Conservation (phyloP, 2,113 vertebrate species). For the Budorcas taxicolor region DNA sequence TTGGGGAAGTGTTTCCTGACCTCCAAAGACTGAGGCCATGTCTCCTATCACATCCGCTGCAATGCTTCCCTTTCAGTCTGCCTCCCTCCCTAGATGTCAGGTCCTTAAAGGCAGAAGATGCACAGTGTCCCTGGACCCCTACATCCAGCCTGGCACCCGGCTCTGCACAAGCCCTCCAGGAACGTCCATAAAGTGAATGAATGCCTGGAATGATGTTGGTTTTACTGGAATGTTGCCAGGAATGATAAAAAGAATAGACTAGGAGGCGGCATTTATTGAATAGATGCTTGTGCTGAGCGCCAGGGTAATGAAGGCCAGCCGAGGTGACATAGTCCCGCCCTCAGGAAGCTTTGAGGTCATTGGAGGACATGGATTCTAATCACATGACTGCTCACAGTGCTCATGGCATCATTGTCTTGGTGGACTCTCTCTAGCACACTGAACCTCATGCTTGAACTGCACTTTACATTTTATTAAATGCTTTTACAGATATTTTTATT, state of each 20-base stretch:
- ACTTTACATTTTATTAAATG: not conserved
- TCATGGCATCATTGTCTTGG: accelerated
- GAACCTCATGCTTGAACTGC: not conserved
- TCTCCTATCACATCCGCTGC: not conserved
- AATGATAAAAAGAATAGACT: not conserved
- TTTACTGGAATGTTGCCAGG: not conserved
- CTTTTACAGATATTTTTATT: not conserved
- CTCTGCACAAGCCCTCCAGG: not conserved
- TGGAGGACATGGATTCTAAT: not conserved
- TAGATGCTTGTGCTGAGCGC: not conserved
- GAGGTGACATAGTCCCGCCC: no score
- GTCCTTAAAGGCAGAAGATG: not conserved
- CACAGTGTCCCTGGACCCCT: not conserved
- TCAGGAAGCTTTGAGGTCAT: not conserved
- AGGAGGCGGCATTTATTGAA: not conserved
- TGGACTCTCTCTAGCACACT: no score
- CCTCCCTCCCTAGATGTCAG: not conserved
- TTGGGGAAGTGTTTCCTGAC: not conserved
- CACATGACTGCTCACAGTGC: not conserved
- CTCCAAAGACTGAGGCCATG: not conserved
- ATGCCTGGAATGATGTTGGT: not conserved
- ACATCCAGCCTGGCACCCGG: accelerated
- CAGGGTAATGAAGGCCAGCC: not conserved
- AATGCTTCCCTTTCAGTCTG: no score
- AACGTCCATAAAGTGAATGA: not conserved